phyloP scores from a whole-genome alignment of 1,140 invertebrate genomes.

The Drosophila triauraria region DNA sequence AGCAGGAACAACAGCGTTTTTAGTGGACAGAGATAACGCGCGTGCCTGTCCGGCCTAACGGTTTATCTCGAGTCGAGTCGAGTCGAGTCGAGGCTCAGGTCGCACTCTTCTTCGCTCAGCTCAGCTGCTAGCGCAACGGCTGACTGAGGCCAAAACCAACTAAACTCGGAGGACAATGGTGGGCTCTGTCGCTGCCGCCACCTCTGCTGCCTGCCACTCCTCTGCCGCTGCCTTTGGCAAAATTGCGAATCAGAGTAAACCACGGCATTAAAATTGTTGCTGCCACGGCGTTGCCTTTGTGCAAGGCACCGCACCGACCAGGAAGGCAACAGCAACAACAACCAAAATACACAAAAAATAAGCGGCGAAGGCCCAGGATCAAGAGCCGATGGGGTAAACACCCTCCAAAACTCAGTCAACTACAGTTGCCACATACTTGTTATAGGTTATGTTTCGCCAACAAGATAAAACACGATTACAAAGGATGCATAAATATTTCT shows the following conservation, averaged over 20 bases:
- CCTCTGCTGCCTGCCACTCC: constrained; percentile 9
- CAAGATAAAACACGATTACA: background rate
- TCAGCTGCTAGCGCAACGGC: constrained; percentile 51
- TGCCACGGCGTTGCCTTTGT: constrained; percentile 58
- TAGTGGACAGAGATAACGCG: constrained; percentile 12
- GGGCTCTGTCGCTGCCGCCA: constrained; percentile 16
- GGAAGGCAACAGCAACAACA: constrained; percentile 33
- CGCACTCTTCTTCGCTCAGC: constrained; percentile 27
- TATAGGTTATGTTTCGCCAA: background rate
- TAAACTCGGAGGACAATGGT: constrained; percentile 40
- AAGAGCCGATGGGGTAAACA: constrained; percentile 5
- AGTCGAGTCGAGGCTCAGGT: constrained; percentile 7
- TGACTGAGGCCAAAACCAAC: constrained; percentile 43
- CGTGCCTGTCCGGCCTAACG: constrained; percentile 33
- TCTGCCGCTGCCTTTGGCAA: constrained; percentile 41
- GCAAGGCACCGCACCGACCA: constrained; percentile 66
- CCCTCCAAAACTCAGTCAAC: background rate
- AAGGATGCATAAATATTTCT: too few species aligned
- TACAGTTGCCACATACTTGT: background rate
- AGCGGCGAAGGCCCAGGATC: background rate
- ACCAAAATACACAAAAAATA: constrained; percentile 34
- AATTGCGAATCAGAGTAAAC: constrained; percentile 67
- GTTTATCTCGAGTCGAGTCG: constrained; percentile 14
- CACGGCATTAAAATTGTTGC: constrained; percentile 74
- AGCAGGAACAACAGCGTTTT: background rate